Base-by-base conservation (phyloP, 2,888 invertebrate species). In the Diplolepis rosae region DNA sequence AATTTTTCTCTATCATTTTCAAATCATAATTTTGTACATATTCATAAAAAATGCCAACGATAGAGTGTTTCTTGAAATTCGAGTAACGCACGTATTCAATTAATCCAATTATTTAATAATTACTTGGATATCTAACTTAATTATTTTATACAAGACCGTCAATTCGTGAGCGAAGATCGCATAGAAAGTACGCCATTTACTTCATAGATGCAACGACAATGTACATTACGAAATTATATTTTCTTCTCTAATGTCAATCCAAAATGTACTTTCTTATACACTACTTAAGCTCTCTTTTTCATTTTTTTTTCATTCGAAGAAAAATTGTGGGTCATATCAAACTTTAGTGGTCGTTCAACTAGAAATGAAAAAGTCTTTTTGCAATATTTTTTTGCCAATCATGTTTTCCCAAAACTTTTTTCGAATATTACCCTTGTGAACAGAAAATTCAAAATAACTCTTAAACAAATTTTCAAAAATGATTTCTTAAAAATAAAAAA, bases 51-150 rank as follows among this genome's bases (percentile, higher is more conserved):
- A n/a, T n/a, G n/a, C n/a, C n/a, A n/a, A n/a, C n/a, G n/a, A n/a
- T n/a, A 56, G 56, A 39, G 39, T 61, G 61, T 24, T n/a, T 35
- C 24, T 61, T n/a, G 15, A 39, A 61, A 61, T 39, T 39, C 22
- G 6, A 61, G 35, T 61, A 61, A 39, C 61, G 61, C 27, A n/a
- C 61, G 22, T 3, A 48, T 48, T 48, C 18, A 42, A 39, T n/a
- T 42, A 61, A 24, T 61, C 35, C n/a, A 24, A 28, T 39, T 61
- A 11, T 11, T 48, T 11, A 48, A 48, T 48, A 15, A 42, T 61
- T 42, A 42, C 22, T 61, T 56, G 54, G 13, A 39, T 61, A 61
- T 61, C 61, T 39, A 61, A 4, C 61, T 39, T 61, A 61, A 61
- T 28, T 54, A 42, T 42, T 24, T 61, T 39, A 39, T 61, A 61